Percentiles rank a stretch among this genome's conserved stretches.
Conservation (phyloP, 37 sponge, comb jelly and placozoan genomes). For the Lycopodina hypogea region DNA sequence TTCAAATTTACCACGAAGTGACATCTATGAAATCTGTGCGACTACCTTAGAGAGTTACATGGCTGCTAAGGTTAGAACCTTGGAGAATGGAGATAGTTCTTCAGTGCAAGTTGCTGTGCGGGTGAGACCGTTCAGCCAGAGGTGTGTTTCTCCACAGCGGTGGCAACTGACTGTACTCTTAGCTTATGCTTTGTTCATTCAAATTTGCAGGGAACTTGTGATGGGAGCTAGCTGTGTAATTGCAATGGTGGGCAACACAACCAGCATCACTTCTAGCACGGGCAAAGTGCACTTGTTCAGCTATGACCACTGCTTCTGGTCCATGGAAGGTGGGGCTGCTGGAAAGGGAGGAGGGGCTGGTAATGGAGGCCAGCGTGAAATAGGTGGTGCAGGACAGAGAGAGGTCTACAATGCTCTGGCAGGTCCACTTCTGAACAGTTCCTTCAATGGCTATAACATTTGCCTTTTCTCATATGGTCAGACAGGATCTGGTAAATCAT, state of each 20-base stretch:
- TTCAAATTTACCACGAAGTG: too few relatives aligned
- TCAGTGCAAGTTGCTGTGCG: constrained; percentile 76
- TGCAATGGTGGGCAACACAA: constrained; percentile 40
- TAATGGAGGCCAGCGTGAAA: too few relatives aligned
- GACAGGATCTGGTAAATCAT: constrained; percentile 92
- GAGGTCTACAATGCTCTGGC: constrained; percentile 69
- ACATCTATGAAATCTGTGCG: too few relatives aligned
- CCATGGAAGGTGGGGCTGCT: constrained; percentile 24
- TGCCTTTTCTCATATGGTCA: constrained; percentile 90
- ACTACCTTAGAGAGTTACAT: too few relatives aligned
- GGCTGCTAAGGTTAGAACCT: too few relatives aligned
- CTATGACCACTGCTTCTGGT: constrained; percentile 89
- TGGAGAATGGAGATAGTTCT: constrained; percentile 55
- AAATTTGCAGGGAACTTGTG: background rate
- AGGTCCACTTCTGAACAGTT: constrained; percentile 70
- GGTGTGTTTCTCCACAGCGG: constrained; percentile 32
- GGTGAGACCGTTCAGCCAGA: constrained; percentile 70
- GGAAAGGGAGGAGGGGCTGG: too few relatives aligned
- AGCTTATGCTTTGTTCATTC: background rate
- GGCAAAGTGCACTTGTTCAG: constrained; percentile 45
- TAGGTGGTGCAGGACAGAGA: constrained; percentile 46
- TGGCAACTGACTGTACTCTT: background rate
- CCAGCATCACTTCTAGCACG: constrained; percentile 38
- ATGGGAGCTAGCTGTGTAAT: constrained; percentile 10
- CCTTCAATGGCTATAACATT: constrained; percentile 90